Base-by-base conservation (phyloP, 2,113 vertebrate genomes). In the Taurulus bubalis region DNA sequence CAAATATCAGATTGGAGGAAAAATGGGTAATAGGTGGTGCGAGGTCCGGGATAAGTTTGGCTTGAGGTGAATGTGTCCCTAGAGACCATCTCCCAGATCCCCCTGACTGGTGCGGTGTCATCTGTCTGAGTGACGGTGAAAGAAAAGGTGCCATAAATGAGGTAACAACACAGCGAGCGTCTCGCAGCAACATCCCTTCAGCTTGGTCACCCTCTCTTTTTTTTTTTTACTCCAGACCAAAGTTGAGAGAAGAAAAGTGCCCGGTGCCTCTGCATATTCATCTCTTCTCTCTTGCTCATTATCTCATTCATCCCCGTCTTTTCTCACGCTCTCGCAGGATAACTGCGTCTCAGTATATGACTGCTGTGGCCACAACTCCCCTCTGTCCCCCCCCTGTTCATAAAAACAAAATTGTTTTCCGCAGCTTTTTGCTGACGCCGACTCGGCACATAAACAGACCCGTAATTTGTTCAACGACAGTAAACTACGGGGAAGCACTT, bases 391-490 rank as follows among this genome's bases (percentile, higher is more conserved):
- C 75, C 85, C 72, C 36, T 86, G 84, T 92, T 92, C 89, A 89
- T 93, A 93, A 92, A 92, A 92, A 89, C 71, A 0, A 90, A 84
- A 92, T 91, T 90, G 89, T 91, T 92, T 91, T 92, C 74, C 12
- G 28, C 76, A 77, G 85, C 82, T 87, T 92, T 94, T 77, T 85
- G 93, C 94, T 93, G 92, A 94, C 89, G 88, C 65, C 1, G 84
- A 72, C 90, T 85, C 69, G 22, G 79, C 90, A 90, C 89, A 91
- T 93, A 93, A 95, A 94, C 93, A 91, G 78, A 91, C 87, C 87
- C 79, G 84, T 94, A 92, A 94, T 95, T 94, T 94, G 92, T 94
- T 88, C 89, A 91, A 93, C 92, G 90, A 91, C 87, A 85, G 90
- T 90, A 82, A 93, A 91, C 90, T 91, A 91, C 72, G 65, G 87